Evolutionary conservation across 2,888 invertebrate genomes (phyloP), one percentile per base, ranked within the genome.

Genomic region (Epirrhoe alternata): DNA sequence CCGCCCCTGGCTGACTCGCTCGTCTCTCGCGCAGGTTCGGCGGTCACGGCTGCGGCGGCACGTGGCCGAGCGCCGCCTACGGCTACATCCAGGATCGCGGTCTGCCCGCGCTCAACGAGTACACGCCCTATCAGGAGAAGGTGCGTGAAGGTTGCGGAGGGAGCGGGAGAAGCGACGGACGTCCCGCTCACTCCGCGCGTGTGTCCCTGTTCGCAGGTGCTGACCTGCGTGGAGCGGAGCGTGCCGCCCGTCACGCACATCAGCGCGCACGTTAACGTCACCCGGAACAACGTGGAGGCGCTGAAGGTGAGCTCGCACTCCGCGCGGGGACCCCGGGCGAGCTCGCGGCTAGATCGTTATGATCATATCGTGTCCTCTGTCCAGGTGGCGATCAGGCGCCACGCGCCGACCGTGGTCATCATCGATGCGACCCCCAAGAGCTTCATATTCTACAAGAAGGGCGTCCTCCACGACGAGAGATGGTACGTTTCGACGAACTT

Each of bases 51-150:
- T 92, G 92, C 76, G 70, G 73, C 31, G 79, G 82, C 50, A 88
- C 91, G 31, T 92, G 92, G 92, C 92, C 91, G 14, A 80, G 78
- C 67, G 77, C 74, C 70, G 90, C 91, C 10, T 92, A 85, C 78
- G 79, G 85, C 64, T 91, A 92, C 79, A 76, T 89, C 31, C 78
- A 75, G 56, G 77, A 80, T 50, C 76, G 80, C 6, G 91, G 91
- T 0, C 74, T 89, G 50, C 86, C 87, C 0, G 85, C 89, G 0
- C 78, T 79, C 12, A 78, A 75, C 2, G 84, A 85, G 50, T 92
- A 89, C 72, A 75, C 86, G 6, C 68, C 82, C 4, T 90, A 90
- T 75, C 72, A 73, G 50, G 86, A 69, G 47, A 58, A 64, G 64
- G 64, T 64, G 24, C 33, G 51, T 6, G 10, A 10, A 4, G 12